These are phyloP conservation scores for Argopecten irradians DNA, from an alignment of 1,140 invertebrate species.

Conservation along the genomic window DNA sequence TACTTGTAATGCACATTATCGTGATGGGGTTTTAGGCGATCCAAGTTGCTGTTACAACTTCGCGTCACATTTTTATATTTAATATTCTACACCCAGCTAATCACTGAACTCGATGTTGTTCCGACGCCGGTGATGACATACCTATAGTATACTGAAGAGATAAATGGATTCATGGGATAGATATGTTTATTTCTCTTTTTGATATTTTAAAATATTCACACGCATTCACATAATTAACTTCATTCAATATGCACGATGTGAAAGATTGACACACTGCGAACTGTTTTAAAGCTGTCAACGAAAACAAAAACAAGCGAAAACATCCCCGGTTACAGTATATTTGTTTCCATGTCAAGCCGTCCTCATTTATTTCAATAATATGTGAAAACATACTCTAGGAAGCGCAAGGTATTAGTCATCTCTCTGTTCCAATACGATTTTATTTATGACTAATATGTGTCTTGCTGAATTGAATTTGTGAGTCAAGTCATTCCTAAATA, in stretches of 20 bases:
- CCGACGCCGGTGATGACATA: background rate
- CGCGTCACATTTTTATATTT: background rate
- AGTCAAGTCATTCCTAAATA: background rate
- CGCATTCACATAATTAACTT: no score
- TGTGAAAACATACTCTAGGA: background rate
- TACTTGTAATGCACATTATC: conserved; percentile 10
- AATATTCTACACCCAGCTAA: background rate
- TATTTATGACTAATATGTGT: background rate
- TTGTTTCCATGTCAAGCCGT: background rate
- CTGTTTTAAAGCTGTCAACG: no score
- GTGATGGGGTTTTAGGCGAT: background rate
- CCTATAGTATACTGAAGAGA: no score
- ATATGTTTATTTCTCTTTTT: no score
- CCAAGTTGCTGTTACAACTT: background rate
- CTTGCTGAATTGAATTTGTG: background rate
- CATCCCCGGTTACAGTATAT: background rate
- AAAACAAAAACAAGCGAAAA: no score
- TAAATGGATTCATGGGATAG: no score
- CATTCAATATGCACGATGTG: no score
- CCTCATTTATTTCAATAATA: background rate
- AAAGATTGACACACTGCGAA: no score
- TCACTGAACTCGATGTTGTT: background rate
- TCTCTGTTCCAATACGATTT: background rate
- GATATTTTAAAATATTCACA: no score
- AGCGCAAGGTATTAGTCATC: background rate